Evolutionary conservation across 2,888 invertebrate genomes (phyloP), one percentile per base, ranked within the genome.

Genomic region (Phorcus lineatus): DNA sequence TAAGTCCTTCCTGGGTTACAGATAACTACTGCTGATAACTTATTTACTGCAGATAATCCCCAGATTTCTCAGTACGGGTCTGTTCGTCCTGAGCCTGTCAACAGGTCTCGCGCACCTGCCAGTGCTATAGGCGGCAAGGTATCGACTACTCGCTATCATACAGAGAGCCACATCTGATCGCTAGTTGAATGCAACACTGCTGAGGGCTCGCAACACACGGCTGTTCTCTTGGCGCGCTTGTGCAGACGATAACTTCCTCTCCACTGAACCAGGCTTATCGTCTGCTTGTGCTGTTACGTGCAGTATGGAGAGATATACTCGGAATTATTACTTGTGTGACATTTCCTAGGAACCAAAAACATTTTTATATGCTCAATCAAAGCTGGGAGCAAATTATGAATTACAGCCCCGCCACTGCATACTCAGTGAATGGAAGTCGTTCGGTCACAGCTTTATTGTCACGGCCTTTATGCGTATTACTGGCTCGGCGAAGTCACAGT

Each of bases 161-260:
- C 36, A 19, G 19, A 19, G n/a, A 11, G 70, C 17, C 40, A 6
- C 36, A 19, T 22, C 16, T 70, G 40, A 70, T 70, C 36, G 70
- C 40, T 19, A 70, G 70, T 70, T 70, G 70, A 70, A 24, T 62
- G n/a, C 36, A 70, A 9, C 70, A 70, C 36, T 4, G 16, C 40
- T 70, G 17, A 17, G n/a, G 36, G 70, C 70, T 16, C 36, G 70
- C 31, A 36, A 36, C 47, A 13, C 6, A 28, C 36, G 31, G 16
- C 57, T 36, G 70, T 36, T 40, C 31, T 31, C 70, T 17, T 16
- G 36, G 19, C 70, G 70, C 70, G 36, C 70, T 22, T 28, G 11
- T 36, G 70, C 70, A 70, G 70, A 70, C 70, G 70, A 36, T 28
- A 70, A 70, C 40, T 31, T 70, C 70, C 28, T 70, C 36, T 31